phyloP scores from a whole-genome alignment of 2,888 invertebrate species.

The Darwinula stevensoni region DNA sequence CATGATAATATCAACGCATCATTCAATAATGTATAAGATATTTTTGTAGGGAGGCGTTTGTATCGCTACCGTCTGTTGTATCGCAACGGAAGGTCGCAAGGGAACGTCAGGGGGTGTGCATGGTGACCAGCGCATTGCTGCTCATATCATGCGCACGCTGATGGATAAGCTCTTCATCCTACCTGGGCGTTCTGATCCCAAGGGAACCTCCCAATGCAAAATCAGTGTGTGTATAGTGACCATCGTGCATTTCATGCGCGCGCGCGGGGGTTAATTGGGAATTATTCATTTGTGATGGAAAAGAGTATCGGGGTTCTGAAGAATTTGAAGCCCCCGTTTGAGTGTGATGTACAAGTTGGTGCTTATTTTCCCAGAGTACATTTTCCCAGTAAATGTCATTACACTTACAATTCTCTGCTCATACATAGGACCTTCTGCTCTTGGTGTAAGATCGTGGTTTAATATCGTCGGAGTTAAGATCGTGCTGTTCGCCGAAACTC shows the following conservation, averaged over 20 bases:
- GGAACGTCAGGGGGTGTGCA: constrained; percentile 2
- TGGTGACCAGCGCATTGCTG: constrained; percentile 2
- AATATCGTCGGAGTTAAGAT: constrained; percentile 2
- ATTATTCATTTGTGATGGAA: constrained; percentile 2
- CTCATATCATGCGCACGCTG: constrained; percentile 2
- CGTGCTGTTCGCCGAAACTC: constrained; percentile 2
- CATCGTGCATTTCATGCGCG: constrained; percentile 2
- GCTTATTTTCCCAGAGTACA: constrained; percentile 2
- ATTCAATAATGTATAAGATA: constrained; percentile 2
- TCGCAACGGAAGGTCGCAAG: constrained; percentile 2
- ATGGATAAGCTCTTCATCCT: constrained; percentile 2
- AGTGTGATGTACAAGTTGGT: constrained; percentile 2
- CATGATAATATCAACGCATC: constrained; percentile 2
- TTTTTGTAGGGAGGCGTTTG: constrained; percentile 2
- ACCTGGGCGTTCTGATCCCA: constrained; percentile 2
- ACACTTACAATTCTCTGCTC: constrained; percentile 2
- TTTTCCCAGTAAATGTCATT: constrained; percentile 2
- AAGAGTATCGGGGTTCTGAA: constrained; percentile 2
- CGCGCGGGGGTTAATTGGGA: constrained; percentile 2
- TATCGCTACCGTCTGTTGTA: constrained; percentile 2
- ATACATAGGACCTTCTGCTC: constrained; percentile 2
- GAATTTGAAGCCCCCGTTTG: constrained; percentile 2
- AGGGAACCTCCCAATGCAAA: constrained; percentile 2
- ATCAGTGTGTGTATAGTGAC: constrained; percentile 2
- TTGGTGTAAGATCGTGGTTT: constrained; percentile 2